Conservation (phyloP, 2,113 vertebrate species). For the Empidonax traillii region DNA sequence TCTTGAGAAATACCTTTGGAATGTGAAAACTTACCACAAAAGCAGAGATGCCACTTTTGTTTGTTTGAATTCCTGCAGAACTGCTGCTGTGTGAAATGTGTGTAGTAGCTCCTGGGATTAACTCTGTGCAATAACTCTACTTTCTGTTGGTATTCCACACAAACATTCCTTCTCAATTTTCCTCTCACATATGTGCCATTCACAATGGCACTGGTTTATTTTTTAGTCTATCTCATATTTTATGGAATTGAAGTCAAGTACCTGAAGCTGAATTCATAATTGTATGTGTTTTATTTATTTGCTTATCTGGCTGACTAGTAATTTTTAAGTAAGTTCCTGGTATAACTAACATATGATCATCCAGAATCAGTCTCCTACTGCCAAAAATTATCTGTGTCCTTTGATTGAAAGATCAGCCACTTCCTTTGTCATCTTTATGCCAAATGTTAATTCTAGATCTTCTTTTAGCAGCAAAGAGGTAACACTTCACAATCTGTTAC, state of each 20-base stretch:
- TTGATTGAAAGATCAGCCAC: not conserved
- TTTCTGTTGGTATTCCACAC: not conserved
- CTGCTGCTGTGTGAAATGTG: not conserved
- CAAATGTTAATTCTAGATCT: not conserved
- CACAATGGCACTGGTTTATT: not conserved
- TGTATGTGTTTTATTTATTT: not conserved
- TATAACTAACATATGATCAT: not conserved
- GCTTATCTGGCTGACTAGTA: not conserved
- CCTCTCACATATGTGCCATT: not conserved
- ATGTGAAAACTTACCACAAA: not conserved
- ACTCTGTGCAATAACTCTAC: not conserved
- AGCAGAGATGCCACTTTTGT: not conserved
- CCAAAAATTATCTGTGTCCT: not conserved
- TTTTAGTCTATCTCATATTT: not conserved
- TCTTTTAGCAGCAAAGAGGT: not conserved
- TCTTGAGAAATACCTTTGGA: not conserved
- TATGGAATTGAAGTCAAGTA: not conserved
- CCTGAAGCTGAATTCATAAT: not conserved
- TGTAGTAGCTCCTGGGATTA: not conserved
- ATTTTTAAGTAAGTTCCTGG: constrained; percentile 6
- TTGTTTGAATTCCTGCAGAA: not conserved
- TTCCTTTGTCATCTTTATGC: constrained; percentile 3
- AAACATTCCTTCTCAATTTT: not conserved
- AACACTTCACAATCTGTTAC: not conserved
- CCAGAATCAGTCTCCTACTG: not conserved